These are phyloP conservation scores for Triplophysa rosa DNA, from an alignment of 2,113 vertebrate genomes.

Conservation along the genomic window DNA sequence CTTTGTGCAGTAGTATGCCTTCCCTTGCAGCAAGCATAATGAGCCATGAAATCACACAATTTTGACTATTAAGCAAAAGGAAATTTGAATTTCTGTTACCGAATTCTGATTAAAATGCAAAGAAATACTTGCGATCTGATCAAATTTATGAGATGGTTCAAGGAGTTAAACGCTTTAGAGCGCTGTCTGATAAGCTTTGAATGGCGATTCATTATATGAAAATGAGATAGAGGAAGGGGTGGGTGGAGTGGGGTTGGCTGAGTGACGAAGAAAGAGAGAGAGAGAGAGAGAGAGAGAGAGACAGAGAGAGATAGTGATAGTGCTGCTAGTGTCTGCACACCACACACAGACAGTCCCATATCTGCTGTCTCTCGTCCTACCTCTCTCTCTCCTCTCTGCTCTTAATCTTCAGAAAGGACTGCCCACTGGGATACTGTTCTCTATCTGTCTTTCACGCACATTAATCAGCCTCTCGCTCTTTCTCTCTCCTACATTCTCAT, in stretches of 20 bases:
- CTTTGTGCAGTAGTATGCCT: not conserved
- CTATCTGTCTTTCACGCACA: conserved; percentile 31
- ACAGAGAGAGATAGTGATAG: not conserved
- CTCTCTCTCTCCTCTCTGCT: conserved; percentile 11
- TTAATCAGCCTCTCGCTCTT: conserved; percentile 34
- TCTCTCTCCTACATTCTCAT: conserved; percentile 32
- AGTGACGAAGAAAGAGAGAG: not conserved
- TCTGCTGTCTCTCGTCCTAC: not conserved
- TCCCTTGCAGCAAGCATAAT: not conserved
- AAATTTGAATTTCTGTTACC: not conserved
- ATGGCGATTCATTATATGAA: conserved; percentile 22
- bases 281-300: too few species aligned
- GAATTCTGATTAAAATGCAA: not conserved
- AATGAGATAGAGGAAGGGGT: conserved; percentile 29
- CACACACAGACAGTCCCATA: conserved; percentile 16
- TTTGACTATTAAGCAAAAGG: not conserved
- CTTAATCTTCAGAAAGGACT: conserved; percentile 28
- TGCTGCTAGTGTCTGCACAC: conserved; percentile 2
- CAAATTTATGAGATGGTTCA: conserved; percentile 4
- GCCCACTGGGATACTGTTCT: conserved; percentile 26
- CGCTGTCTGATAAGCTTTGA: not conserved
- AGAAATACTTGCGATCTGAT: not conserved
- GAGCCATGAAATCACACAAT: not conserved
- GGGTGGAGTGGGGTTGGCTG: conserved; percentile 16
- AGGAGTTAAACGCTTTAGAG: conserved; percentile 17